Base-by-base conservation (phyloP, 2,113 vertebrate species). In the Tragelaphus strepsiceros region DNA sequence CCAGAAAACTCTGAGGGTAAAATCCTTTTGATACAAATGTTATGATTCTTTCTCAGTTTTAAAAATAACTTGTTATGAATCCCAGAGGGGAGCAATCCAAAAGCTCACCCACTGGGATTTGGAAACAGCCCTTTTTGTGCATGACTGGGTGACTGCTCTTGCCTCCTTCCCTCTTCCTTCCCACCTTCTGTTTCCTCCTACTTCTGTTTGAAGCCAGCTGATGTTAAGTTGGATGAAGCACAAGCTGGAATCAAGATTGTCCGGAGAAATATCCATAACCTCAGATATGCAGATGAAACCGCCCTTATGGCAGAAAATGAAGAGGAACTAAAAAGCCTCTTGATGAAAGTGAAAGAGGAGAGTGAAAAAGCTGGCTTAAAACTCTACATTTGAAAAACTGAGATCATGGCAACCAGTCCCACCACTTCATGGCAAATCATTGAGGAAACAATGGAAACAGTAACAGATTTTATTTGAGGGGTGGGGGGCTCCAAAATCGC, bases 1-100 rank as follows among this genome's bases (percentile, higher is more conserved):
- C 28, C 91, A 91, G 22, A 98, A 64, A 95, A 90, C 74, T 2
- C 67, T 98, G 22, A 46, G 1, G 39, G 92, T 53, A 87, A 96
- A 43, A 58, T 13, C 6, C 0, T 32, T 59, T 7, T 67, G 85
- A 95, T 56, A 26, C 13, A 51, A 87, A 85, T 56, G 19, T 21
- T 74, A 26, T 43, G 5, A 24, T 21, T 87, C 54, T 86, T 62
- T 86, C 24, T 93, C 9, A 21, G 2, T 71, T 56, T n/a, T 78
- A 61, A 77, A 59, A 87, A 14, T 28, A 71, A 39, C 7, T 86
- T 49, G 2, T 54, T 49, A 9, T 7, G 51, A 32, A 51, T 24
- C 13, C 8, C 9, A 84, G 35, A 77, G 1, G 4, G 19, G 78
- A 56, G 26, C 7, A 24, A 13, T 92, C 35, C 32, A 49, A 4